A percentile compares a stretch with the other conserved stretches of the same genome.
These are phyloP conservation scores for Amphiduros pacificus DNA, from an alignment of 2,888 invertebrate species.

Conservation along the genomic window DNA sequence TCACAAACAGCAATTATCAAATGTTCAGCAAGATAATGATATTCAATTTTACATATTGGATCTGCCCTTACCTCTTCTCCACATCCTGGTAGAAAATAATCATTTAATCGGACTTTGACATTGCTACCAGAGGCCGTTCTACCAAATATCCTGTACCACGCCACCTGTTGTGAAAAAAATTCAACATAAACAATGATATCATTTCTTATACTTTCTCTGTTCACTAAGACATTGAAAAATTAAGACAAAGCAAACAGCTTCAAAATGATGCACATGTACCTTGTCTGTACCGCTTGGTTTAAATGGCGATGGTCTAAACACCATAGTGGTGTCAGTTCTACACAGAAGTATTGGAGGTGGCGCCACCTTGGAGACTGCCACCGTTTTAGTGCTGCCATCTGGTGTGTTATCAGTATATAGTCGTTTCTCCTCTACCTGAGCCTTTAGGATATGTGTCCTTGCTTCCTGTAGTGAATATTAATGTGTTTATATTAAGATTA, in stretches of 20 bases:
- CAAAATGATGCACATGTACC: conserved; percentile 30
- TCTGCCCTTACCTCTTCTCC: conserved; percentile 56
- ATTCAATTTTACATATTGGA: no score
- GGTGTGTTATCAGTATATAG: conserved; percentile 48
- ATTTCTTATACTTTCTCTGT: background rate
- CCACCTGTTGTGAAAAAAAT: conserved; percentile 40
- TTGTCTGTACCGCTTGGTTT: conserved; percentile 43
- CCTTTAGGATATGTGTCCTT: conserved; percentile 41
- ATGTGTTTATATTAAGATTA: no score
- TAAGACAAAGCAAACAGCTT: conserved; percentile 4
- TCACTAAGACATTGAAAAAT: background rate
- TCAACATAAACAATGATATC: background rate
- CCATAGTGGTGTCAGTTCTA: conserved; percentile 54
- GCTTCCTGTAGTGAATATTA: conserved; percentile 53
- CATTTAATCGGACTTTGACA: conserved; percentile 56
- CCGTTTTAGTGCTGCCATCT: conserved; percentile 24
- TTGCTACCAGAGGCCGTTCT: conserved; percentile 49
- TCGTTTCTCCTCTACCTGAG: conserved; percentile 48
- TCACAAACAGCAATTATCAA: no score
- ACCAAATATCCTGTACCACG: conserved; percentile 57
- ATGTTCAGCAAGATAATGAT: no score
- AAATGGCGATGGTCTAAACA: conserved; percentile 53
- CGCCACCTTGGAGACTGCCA: conserved; percentile 37
- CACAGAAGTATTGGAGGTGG: conserved; percentile 53
- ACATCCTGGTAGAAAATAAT: conserved; percentile 51